phyloP scores from a whole-genome alignment of 1,140 invertebrate genomes.

The Wasmannia auropunctata region DNA sequence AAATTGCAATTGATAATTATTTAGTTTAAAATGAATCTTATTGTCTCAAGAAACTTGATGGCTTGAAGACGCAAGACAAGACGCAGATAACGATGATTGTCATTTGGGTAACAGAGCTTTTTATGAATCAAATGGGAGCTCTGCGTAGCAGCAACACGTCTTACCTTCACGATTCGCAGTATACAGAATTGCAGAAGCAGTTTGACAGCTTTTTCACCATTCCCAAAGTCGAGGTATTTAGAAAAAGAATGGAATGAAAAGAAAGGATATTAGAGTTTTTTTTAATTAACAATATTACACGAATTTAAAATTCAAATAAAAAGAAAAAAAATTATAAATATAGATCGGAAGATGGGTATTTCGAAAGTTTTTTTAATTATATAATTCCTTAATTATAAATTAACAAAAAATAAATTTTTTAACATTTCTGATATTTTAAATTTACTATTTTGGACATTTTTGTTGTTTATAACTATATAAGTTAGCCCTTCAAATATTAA shows the following conservation, averaged over 20 bases:
- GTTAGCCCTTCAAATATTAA: not conserved
- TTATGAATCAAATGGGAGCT: constrained; percentile 93
- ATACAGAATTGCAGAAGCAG: constrained; percentile 91
- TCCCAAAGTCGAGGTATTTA: constrained; percentile 86
- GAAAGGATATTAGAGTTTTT: too few species aligned
- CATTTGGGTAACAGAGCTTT: constrained; percentile 97
- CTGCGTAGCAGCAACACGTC: constrained; percentile 86
- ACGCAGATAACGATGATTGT: constrained; percentile 96
- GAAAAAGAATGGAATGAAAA: not conserved
- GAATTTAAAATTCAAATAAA: not conserved
- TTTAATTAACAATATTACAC: too few species aligned
- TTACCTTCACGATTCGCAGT: constrained; percentile 83
- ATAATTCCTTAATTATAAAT: not conserved
- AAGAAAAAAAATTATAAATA: not conserved
- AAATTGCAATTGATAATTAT: not conserved
- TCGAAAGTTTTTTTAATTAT: not conserved
- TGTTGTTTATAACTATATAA: not conserved
- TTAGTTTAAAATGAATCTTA: not conserved
- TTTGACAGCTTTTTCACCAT: constrained; percentile 91
- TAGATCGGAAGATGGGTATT: not conserved
- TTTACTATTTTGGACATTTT: not conserved
- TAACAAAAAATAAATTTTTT: not conserved
- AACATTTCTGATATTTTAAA: not conserved
- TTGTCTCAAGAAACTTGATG: constrained; percentile 85
- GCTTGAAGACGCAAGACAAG: constrained; percentile 87